A percentile compares a stretch with the other conserved stretches of the same genome.
Evolutionary conservation across 2,888 invertebrate genomes (phyloP).

Genomic region (Cephus pulcher): DNA sequence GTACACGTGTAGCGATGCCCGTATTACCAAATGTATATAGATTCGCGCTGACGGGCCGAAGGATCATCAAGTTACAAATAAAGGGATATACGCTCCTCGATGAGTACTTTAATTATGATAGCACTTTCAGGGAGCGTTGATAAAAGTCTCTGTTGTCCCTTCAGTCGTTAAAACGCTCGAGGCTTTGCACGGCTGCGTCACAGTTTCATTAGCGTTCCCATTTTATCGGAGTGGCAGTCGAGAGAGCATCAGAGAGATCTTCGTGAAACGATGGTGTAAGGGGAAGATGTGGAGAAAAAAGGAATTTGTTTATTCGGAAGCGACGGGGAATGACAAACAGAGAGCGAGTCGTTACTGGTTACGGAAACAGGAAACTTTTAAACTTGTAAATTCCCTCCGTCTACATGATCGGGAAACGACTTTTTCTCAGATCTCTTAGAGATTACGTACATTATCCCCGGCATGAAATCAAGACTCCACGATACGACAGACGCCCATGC

Average conservation of each 20-base stretch:
- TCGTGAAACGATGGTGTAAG: neutral
- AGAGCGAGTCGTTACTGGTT: neutral
- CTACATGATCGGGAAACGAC: neutral
- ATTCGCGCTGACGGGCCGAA: neutral
- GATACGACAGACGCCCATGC: neutral
- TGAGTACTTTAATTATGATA: neutral
- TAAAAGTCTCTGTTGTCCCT: neutral
- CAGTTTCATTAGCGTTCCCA: conserved; percentile 1
- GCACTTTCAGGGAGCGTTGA: neutral
- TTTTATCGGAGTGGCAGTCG: neutral
- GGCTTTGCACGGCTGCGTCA: neutral
- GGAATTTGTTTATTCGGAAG: neutral
- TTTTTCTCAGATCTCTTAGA: neutral
- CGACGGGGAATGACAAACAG: neutral
- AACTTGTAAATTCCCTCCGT: neutral
- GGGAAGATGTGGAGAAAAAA: neutral
- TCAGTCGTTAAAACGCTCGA: neutral
- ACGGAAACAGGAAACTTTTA: neutral
- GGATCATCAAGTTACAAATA: neutral
- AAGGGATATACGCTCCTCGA: neutral
- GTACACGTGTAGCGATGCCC: neutral
- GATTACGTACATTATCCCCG: neutral
- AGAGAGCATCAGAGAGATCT: neutral
- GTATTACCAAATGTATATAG: neutral
- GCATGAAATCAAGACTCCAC: neutral